A percentile compares a stretch with the other conserved stretches of the same genome.
These are phyloP conservation scores for Micromesistius poutassou DNA, from an alignment of 2,797 vertebrate genomes.

Conservation along the genomic window DNA sequence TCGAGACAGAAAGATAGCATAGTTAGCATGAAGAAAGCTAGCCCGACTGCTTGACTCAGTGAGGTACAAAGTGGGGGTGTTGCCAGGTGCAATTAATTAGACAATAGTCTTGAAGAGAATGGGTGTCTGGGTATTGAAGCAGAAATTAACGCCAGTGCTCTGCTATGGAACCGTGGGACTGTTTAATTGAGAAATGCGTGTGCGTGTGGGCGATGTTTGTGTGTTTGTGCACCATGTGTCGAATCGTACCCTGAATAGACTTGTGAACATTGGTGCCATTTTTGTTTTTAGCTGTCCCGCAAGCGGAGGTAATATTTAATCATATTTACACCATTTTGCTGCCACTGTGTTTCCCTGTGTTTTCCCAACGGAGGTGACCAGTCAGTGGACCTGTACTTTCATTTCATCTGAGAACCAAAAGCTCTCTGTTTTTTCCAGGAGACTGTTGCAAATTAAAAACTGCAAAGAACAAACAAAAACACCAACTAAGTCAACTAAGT, in stretches of 20 bases:
- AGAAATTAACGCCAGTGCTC: not conserved
- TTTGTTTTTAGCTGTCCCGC: not conserved
- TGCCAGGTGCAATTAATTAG: not conserved
- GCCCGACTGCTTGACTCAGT: too few species aligned
- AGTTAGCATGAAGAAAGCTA: not conserved
- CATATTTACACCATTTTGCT: not conserved
- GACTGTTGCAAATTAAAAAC: not conserved
- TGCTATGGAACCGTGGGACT: not conserved
- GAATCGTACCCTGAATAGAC: not conserved
- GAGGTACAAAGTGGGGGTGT: too few species aligned
- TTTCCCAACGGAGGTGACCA: not conserved
- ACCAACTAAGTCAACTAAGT: not conserved
- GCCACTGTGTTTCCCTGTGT: too few species aligned
- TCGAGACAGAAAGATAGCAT: not conserved
- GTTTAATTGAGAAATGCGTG: conserved; percentile 1
- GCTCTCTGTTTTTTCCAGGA: not conserved
- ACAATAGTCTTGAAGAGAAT: not conserved
- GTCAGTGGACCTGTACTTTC: too few species aligned
- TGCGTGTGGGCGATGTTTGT: not conserved
- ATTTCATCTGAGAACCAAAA: not conserved
- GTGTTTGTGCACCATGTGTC: not conserved
- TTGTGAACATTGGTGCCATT: not conserved
- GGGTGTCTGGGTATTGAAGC: not conserved
- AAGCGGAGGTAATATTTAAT: not conserved
- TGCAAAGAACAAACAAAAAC: not conserved